Evolutionary conservation across 1,140 invertebrate genomes (phyloP).

Genomic region (Cephus cinctus): DNA sequence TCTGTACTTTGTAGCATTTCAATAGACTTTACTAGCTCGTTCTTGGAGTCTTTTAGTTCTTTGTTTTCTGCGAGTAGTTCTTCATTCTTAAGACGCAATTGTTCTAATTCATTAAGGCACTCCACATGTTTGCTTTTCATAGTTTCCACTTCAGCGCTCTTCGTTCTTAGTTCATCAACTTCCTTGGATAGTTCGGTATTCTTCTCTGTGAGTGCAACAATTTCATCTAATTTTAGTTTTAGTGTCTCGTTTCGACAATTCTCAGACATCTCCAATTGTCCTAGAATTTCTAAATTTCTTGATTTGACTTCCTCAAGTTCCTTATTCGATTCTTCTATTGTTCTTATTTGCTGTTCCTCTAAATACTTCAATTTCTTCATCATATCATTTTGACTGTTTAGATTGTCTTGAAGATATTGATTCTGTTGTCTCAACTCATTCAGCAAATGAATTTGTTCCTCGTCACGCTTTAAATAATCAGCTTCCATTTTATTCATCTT

Average conservation of each 20-base stretch:
- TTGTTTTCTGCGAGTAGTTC: slow-evolving; percentile 28
- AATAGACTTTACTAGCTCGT: slow-evolving; percentile 32
- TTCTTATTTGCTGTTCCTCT: slow-evolving; percentile 29
- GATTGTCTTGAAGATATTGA: slow-evolving; percentile 18
- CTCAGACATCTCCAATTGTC: slow-evolving; percentile 10
- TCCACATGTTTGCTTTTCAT: background rate
- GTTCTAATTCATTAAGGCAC: slow-evolving; percentile 24
- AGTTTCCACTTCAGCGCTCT: slow-evolving; percentile 6
- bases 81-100: slow-evolving; percentile 14
- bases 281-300: slow-evolving; percentile 19
- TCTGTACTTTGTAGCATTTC: slow-evolving; percentile 28
- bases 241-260: slow-evolving; percentile 3
- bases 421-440: slow-evolving; percentile 23
- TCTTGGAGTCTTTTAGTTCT: slow-evolving; percentile 32
- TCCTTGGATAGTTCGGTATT: slow-evolving; percentile 7
- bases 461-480: background rate
- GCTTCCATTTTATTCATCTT: slow-evolving; percentile 10
- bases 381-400: slow-evolving; percentile 19
- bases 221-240: slow-evolving; percentile 16
- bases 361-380: slow-evolving; percentile 27
- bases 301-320: slow-evolving; percentile 21
- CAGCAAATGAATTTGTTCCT: no score
- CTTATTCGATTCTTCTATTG: slow-evolving; percentile 31
- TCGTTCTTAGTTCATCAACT: background rate
- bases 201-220: slow-evolving; percentile 22